These are phyloP conservation scores for Neolamprologus cancellatus DNA, from an alignment of 2,113 vertebrate genomes.

Conservation along the genomic window DNA sequence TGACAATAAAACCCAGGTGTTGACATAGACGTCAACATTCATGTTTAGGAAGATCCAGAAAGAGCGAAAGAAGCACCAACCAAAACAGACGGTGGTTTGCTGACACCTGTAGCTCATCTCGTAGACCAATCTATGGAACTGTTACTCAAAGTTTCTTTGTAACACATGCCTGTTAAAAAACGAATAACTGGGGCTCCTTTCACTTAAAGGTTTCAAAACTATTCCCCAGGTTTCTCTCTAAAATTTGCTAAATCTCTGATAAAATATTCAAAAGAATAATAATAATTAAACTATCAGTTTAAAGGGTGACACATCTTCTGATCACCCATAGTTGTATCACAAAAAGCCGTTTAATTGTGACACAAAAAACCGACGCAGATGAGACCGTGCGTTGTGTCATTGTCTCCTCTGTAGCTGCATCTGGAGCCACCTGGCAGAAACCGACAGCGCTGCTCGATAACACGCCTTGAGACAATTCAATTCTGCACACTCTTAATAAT, in stretches of 20 bases:
- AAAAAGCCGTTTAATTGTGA: neutral
- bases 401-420: neutral
- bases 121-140: neutral
- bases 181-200: neutral
- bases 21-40: neutral
- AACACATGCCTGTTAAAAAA: neutral
- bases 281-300: neutral
- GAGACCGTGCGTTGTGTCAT: neutral
- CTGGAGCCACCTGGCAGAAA: slow-evolving; percentile 9
- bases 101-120: neutral
- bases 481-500: neutral
- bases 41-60: neutral
- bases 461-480: slow-evolving; percentile 50
- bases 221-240: neutral
- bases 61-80: neutral
- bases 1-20: neutral
- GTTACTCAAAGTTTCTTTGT: neutral
- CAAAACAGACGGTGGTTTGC: neutral
- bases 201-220: neutral
- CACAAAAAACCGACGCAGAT: neutral
- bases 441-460: neutral
- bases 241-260: no score
- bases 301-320: neutral
- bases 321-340: neutral
- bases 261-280: neutral